Percentiles rank a stretch among this genome's conserved stretches.
Conservation (phyloP, 2,888 invertebrate species). For the Pterostichus madidus region DNA sequence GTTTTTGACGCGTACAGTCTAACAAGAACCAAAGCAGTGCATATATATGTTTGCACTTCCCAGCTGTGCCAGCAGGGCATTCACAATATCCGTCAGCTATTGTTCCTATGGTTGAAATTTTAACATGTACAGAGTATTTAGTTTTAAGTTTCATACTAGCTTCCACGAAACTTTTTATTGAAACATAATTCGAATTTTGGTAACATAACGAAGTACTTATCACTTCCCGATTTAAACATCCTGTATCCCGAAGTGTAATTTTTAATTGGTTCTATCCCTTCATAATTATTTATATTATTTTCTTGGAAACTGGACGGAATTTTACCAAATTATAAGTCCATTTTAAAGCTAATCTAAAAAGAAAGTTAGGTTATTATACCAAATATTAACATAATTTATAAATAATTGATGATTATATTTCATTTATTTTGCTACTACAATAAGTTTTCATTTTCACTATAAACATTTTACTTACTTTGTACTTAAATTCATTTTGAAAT, state of each 20-base stretch:
- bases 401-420: no score
- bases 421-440: no score
- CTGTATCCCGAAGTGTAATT: neutral
- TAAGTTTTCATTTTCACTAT: no score
- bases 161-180: neutral
- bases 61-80: neutral
- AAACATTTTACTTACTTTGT: no score
- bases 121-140: neutral
- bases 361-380: no score
- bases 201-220: neutral
- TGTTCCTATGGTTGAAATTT: neutral
- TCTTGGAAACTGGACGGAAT: neutral
- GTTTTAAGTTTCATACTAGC: neutral
- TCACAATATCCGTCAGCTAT: neutral
- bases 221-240: neutral
- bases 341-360: no score
- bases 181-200: neutral
- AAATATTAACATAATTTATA: no score
- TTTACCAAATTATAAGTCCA: neutral
- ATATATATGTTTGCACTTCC: constrained; percentile 2
- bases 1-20: neutral
- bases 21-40: constrained; percentile 3
- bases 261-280: neutral
- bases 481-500: no score
- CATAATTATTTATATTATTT: neutral